Evolutionary conservation across 2,113 vertebrate genomes (phyloP), one percentile per base, ranked within the genome.

Genomic region (Cinclus cinclus): DNA sequence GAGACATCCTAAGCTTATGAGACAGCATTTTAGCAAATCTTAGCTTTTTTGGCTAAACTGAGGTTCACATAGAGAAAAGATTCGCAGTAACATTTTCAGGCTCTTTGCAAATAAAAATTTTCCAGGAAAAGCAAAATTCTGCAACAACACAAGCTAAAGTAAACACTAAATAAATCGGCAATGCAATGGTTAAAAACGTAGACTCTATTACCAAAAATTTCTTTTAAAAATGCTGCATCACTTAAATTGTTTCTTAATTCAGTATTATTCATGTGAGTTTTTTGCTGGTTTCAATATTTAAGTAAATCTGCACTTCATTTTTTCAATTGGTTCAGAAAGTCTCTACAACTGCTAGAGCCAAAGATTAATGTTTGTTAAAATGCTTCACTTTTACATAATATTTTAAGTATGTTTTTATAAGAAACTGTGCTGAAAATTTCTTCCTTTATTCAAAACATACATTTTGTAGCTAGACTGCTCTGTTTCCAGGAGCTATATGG

Each of bases 1-100:
- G 60, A 94, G 83, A 91, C 77, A 91, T 83, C 94, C 91, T 37
- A 87, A 79, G 94, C 53, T 84, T 82, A 87, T 85, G 64, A 97
- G 88, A 93, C 76, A 96, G 83, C 82, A 87, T 90, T 96, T 96
- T 81, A 92, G 75, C 30, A 96, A 31, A 62, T 89, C 56, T 53
- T 44, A 63, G 82, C 1, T 71, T 81, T 81, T 94, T 80, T 63
- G 16, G 55, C 60, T 90, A 81, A 83, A 83, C 8, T 76, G 56
- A 59, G 12, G 25, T 83, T 71, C 44, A 56, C 20, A 60, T 0
- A 68, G 44, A 92, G 50, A 63, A 94, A 88, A 83, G 52, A 95
- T 68, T 7, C 86, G n/a, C 68, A 90, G n/a, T 47, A 81, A 86
- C 17, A 47, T 83, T 69, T 91, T 83, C 56, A 95, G 39, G 28